These are phyloP conservation scores for Cacatua alba DNA, from an alignment of 2,113 vertebrate genomes.

Conservation along the genomic window DNA sequence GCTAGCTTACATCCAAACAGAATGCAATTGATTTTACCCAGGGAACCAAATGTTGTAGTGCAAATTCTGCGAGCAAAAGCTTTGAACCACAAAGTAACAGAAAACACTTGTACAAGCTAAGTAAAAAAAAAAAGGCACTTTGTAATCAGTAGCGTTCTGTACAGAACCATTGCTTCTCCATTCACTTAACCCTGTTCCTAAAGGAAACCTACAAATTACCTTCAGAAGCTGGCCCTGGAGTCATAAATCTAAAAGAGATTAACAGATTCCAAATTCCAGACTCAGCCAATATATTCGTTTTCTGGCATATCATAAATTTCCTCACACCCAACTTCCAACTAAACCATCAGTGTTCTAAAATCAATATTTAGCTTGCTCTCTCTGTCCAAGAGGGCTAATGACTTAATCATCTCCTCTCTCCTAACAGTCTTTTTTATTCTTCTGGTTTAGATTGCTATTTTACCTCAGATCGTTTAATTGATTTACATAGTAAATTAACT, in stretches of 20 bases:
- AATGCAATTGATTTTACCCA: neutral
- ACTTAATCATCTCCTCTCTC: neutral
- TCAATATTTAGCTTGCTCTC: neutral
- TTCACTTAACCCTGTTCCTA: neutral
- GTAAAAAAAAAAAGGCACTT: rapidly evolving
- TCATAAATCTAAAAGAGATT: slow-evolving; percentile 5
- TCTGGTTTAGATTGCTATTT: neutral
- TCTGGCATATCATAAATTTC: neutral
- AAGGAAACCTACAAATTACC: neutral
- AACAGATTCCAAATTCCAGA: neutral
- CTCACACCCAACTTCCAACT: neutral
- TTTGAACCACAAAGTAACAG: neutral
- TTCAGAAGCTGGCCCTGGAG: neutral
- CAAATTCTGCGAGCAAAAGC: neutral
- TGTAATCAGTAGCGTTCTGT: neutral
- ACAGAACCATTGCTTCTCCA: neutral
- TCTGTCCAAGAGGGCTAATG: neutral
- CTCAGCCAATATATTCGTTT: neutral
- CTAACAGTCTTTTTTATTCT: neutral
- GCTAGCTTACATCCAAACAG: neutral
- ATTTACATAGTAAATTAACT: neutral
- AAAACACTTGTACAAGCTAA: neutral
- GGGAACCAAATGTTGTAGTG: neutral
- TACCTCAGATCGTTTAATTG: neutral
- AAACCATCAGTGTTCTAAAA: neutral